Base-by-base conservation (phyloP, 2,113 vertebrate species). In the Varanus salvator region DNA sequence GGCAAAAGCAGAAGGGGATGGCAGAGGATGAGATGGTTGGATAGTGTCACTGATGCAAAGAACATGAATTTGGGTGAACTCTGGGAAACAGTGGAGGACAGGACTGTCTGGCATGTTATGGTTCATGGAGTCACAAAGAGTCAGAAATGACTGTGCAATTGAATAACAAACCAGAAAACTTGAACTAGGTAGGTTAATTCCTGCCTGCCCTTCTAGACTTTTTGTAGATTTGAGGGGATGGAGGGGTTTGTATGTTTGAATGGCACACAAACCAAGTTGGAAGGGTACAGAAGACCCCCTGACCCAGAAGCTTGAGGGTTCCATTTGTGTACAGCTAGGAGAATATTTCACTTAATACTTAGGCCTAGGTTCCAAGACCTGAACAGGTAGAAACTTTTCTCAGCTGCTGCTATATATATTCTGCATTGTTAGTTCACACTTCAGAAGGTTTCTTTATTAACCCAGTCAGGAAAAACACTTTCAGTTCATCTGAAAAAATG, bases 401-500 rank as follows among this genome's bases (percentile, higher is more conserved):
- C 68, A 64, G 8, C 21, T 14, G 23, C 84, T 6, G 48, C 85
- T 21, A 25, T 86, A n/a, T 2, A 50, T 87, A 11, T 0, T 64
- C 60, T 87, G 2, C 64, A 0, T 84, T 71, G 21, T 75, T 52
- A 86, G n/a, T 34, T 71, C 44, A 0, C 50, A 5, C 4, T 83
- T 92, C 72, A 82, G 54, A 91, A 52, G 78, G 27, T 4, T 85
- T n/a, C 52, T 82, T 17, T 23, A 11, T 84, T 4, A 87, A 68
- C 50, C 81, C 12, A 4, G 31, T 44, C 17, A 77, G 64, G 71
- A 34, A 19, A 38, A 80, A 48, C 11, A 21, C 6, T 90, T 91
- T 64, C 83, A 1, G 1, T 6, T 1, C 80, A 6, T 85, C 69
- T 91, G 60, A 17, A 90, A 93, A 85, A 64, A 64, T 6, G 29